phyloP scores from a whole-genome alignment of 2,113 vertebrate species.

The Buteo buteo region DNA sequence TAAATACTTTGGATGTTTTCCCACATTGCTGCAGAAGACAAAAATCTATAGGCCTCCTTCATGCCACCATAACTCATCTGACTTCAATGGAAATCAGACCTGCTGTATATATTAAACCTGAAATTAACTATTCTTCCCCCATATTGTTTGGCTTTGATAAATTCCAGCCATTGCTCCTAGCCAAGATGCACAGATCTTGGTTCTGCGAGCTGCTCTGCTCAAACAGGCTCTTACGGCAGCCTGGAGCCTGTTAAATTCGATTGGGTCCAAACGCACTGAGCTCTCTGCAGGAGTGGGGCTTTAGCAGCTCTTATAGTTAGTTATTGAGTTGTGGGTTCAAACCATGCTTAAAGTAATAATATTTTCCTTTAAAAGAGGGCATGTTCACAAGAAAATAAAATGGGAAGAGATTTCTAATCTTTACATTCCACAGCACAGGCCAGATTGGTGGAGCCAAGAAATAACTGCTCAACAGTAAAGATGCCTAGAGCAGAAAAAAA shows the following conservation, averaged over 20 bases:
- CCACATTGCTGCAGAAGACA: not conserved
- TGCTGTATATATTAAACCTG: slow-evolving; percentile 27
- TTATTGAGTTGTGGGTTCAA: not conserved
- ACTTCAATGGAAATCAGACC: slow-evolving; percentile 49
- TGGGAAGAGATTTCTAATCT: not conserved
- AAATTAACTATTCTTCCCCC: slow-evolving; percentile 18
- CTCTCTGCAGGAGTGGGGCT: not conserved
- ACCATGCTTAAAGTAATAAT: not conserved
- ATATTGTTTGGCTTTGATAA: slow-evolving; percentile 19
- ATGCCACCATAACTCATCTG: not conserved
- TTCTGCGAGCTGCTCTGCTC: not conserved
- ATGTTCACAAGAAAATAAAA: slow-evolving; percentile 13
- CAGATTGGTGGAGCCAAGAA: not conserved
- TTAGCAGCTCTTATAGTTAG: not conserved
- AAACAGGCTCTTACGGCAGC: not conserved
- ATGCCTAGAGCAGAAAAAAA: not conserved
- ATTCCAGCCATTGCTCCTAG: slow-evolving; percentile 13
- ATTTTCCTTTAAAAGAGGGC: not conserved
- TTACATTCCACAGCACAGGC: slow-evolving; percentile 4
- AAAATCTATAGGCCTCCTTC: not conserved
- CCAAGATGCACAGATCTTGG: not conserved
- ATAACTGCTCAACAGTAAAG: not conserved
- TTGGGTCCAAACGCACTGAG: not conserved
- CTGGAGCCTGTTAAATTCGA: not conserved
- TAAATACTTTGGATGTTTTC: not conserved